Evolutionary conservation across 1,140 invertebrate genomes (phyloP).

Genomic region (Drosophila asahinai): DNA sequence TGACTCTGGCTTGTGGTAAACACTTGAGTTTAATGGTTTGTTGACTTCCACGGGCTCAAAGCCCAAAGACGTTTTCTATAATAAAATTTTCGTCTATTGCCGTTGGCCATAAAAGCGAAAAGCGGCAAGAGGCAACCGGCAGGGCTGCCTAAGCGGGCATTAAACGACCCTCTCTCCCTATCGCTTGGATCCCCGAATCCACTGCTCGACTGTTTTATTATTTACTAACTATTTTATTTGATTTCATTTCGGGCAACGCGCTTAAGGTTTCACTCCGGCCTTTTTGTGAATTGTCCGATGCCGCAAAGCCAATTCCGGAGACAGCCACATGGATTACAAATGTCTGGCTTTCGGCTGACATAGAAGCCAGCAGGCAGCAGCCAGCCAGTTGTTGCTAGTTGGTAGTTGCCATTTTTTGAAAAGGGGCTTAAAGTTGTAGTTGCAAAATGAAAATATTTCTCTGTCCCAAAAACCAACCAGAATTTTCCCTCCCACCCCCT

Average conservation of each 20-base stretch:
- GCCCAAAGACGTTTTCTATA: conserved; percentile 67
- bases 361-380: conserved; percentile 13
- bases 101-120: conserved; percentile 68
- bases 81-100: conserved; percentile 77
- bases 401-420: conserved; percentile 29
- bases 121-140: conserved; percentile 22
- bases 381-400: no score
- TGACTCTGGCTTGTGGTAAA: conserved; percentile 78
- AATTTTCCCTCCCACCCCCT: background rate
- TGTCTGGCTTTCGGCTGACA: conserved; percentile 46
- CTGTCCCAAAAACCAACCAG: background rate
- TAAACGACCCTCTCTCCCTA: conserved; percentile 48
- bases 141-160: conserved; percentile 69
- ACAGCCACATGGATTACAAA: conserved; percentile 53
- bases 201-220: conserved; percentile 79
- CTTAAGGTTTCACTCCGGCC: conserved; percentile 43
- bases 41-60: conserved; percentile 65
- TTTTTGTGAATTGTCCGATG: conserved; percentile 38
- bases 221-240: conserved; percentile 84
- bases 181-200: conserved; percentile 19
- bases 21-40: conserved; percentile 83
- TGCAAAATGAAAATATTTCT: conserved; percentile 26
- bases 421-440: conserved; percentile 37
- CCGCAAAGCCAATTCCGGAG: conserved; percentile 55
- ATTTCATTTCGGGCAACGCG: conserved; percentile 71